Base-by-base conservation (phyloP, 2,888 invertebrate species). In the Automeris io region DNA sequence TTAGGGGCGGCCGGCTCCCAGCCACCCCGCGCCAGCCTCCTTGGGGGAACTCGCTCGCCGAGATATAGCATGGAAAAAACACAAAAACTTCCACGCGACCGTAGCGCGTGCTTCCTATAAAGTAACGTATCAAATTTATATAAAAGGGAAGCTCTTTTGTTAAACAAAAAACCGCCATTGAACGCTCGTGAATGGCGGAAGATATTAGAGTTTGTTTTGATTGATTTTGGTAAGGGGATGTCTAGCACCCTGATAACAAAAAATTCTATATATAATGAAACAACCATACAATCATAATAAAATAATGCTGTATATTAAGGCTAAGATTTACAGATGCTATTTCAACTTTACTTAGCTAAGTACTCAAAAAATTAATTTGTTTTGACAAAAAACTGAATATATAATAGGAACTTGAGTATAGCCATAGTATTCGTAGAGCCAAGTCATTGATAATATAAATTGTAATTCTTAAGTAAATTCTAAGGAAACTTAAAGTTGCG, bases 101-200 rank as follows among this genome's bases (percentile, higher is more conserved):
- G 47, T 49, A 67, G 75, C 81, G 82, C 83, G 82, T 81, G 83
- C 76, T 69, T 62, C 74, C 76, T 69, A 76, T 77, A 72, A 78
- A 81, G 76, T 78, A 76, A 73, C 74, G 76, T 73, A 81, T 83
- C 76, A 79, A 78, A 77, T 77, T 75, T 81, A 78, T 80, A 77
- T 77, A 76, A 73, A 19, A 68, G 61, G 71, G 71, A 67, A 73
- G 72, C 70, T 56, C 65, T 61, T 72, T 78, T 74, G 71, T 73
- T 71, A 70, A 71, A 63, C 65, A 69, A 68, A 80, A 80, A 79
- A 69, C 51, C 51, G 39, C 49, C 54, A 58, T 61, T 57, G 61
- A 65, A 67, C 65, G 51, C 41, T 48, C 45, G 45, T 68, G 67
- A 73, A 63, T 63, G 60, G 61, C 50, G 35, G 33, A 26, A 41